Evolutionary conservation across 2,888 invertebrate species (phyloP), one percentile per base, ranked within the genome.

Genomic region (Yponomeuta malinellus): DNA sequence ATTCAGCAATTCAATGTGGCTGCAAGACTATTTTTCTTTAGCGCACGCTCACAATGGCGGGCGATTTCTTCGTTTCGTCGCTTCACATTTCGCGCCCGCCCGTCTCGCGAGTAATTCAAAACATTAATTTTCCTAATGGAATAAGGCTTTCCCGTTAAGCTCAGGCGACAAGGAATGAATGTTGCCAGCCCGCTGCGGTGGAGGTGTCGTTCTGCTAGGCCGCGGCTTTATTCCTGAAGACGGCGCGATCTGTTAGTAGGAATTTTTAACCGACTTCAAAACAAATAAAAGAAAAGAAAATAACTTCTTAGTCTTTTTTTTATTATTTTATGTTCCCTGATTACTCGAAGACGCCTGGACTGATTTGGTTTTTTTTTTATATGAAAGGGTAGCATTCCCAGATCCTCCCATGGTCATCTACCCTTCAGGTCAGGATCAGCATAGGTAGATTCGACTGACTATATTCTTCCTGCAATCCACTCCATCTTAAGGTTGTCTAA

Each of bases 91-190:
- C 73, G 73, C 74, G 72, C 72, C 23, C 71, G 71, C 75, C 71
- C 72, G 72, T 73, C 76, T 75, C 78, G 77, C 80, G 79, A 80
- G 85, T 90, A 89, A 90, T 89, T 90, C 89, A 85, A 90, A 91
- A 91, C 92, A 92, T 92, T 92, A 91, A 93, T 92, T 92, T 92
- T 88, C 88, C 85, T 92, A 93, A 93, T 93, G 92, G 91, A 90
- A 84, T 89, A 87, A 90, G 87, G 84, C 83, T 83, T 74, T 80
- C 78, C 79, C 75, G 83, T 83, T 85, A 83, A 88, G 85, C 85
- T 77, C 52, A 79, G 81, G 82, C 82, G 85, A 85, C 86, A 84
- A 84, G 82, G 82, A 82, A 82, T 80, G 75, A 75, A 72, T 75
- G 73, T 71, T 64, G 71, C 59, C 64, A 70, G 67, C 71, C 69